These are phyloP conservation scores for Unio pictorum DNA, from an alignment of 2,888 invertebrate species.

Conservation along the genomic window DNA sequence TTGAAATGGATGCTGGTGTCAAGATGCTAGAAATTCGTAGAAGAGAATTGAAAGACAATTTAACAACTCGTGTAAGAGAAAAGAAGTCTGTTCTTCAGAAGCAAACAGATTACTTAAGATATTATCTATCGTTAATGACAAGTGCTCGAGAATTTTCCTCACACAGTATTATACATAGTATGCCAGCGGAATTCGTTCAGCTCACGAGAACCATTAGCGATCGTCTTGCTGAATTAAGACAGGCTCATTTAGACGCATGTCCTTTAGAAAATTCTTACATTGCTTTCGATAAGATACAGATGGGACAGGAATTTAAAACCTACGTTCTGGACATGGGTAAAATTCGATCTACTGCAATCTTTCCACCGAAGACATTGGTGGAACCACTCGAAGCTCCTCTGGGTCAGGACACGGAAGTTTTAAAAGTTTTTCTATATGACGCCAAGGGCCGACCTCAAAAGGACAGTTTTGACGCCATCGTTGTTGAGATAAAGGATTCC, in stretches of 20 bases:
- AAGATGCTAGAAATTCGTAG: slow-evolving; percentile 42
- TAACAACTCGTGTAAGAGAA: slow-evolving; percentile 35
- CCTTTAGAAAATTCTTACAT: slow-evolving; percentile 44
- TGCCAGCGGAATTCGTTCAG: slow-evolving; percentile 42
- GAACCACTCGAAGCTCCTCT: slow-evolving; percentile 42
- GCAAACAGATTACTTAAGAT: slow-evolving; percentile 35
- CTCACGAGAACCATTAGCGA: slow-evolving; percentile 34
- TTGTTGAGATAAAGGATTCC: slow-evolving; percentile 36
- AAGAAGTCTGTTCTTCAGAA: slow-evolving; percentile 41
- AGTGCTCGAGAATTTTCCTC: slow-evolving; percentile 39
- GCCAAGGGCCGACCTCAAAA: slow-evolving; percentile 40
- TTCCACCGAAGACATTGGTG: slow-evolving; percentile 42
- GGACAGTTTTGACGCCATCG: slow-evolving; percentile 40
- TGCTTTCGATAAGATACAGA: slow-evolving; percentile 34
- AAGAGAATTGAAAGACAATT: slow-evolving; percentile 36
- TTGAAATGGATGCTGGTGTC: slow-evolving; percentile 39
- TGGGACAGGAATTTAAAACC: slow-evolving; percentile 40
- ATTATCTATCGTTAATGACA: slow-evolving; percentile 36
- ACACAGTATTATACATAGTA: slow-evolving; percentile 38
- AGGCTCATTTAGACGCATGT: slow-evolving; percentile 35
- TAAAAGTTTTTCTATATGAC: slow-evolving; percentile 41
- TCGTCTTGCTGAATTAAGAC: slow-evolving; percentile 29
- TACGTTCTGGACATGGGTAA: slow-evolving; percentile 41
- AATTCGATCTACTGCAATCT: slow-evolving; percentile 43
- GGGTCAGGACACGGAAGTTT: slow-evolving; percentile 39